Evolutionary conservation across 2,113 vertebrate species (phyloP).

Genomic region (Seriola rivoliana): DNA sequence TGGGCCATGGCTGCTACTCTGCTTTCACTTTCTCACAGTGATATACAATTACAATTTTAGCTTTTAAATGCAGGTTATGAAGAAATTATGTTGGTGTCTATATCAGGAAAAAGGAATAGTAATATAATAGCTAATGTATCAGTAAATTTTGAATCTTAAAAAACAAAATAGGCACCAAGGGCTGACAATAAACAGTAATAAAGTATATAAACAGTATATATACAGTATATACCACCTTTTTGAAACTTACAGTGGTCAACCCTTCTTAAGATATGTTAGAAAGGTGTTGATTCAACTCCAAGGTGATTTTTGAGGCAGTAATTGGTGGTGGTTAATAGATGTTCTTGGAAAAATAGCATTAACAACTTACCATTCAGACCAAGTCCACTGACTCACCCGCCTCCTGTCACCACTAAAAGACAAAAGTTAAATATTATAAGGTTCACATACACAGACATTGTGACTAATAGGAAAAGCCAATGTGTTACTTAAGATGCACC

Average conservation of each 20-base stretch:
- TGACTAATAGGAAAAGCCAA: background rate
- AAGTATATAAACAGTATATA: too few species aligned
- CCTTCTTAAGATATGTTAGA: background rate
- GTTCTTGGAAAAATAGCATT: background rate
- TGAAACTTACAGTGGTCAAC: too few species aligned
- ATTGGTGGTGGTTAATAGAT: background rate
- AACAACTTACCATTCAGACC: too few species aligned
- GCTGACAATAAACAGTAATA: background rate
- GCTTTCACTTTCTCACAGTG: slow-evolving; percentile 6
- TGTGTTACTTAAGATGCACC: background rate
- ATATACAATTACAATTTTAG: background rate
- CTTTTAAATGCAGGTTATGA: background rate
- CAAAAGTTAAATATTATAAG: background rate
- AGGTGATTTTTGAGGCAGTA: background rate
- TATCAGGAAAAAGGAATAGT: background rate
- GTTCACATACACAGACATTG: background rate
- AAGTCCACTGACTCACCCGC: background rate
- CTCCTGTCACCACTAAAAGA: background rate
- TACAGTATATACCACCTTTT: too few species aligned
- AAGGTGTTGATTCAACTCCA: background rate
- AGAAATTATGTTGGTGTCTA: background rate
- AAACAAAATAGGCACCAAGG: background rate
- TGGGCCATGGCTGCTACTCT: background rate
- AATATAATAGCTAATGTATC: slow-evolving; percentile 4
- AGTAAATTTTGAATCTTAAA: background rate